phyloP scores from a whole-genome alignment of 92 coral and sea anemone species.

The Phenganax stokvisi region DNA sequence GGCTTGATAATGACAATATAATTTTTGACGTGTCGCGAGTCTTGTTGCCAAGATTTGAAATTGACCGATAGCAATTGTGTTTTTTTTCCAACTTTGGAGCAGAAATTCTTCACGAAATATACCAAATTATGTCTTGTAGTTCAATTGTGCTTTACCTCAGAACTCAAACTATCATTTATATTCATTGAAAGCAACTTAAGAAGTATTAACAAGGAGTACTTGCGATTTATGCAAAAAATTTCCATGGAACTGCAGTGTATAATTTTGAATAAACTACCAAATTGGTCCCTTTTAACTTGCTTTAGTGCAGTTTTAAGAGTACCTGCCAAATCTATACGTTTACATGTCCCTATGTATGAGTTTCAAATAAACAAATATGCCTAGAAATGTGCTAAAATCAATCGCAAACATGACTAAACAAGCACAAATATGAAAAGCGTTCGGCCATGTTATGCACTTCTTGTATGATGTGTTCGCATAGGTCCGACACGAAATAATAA shows the following conservation, averaged over 20 bases:
- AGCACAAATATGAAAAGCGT: not conserved
- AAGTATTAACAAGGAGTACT: not conserved
- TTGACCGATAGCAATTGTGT: not conserved
- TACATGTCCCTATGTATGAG: not conserved
- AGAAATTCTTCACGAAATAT: not conserved
- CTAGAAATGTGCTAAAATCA: not conserved
- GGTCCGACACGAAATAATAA: not conserved
- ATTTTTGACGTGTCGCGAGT: too few species aligned
- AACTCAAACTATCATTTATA: not conserved
- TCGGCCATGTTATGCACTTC: not conserved
- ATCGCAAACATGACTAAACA: not conserved
- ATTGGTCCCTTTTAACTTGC: not conserved
- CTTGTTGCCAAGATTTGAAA: too few species aligned
- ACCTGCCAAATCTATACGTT: not conserved
- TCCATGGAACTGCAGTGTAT: not conserved
- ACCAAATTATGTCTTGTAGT: not conserved
- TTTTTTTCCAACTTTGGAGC: not conserved
- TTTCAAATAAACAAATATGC: not conserved
- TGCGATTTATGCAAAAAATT: not conserved
- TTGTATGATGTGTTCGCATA: slow-evolving; percentile 1
- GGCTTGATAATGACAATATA: too few species aligned
- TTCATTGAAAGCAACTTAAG: not conserved
- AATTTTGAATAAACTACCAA: not conserved
- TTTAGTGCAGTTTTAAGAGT: not conserved
- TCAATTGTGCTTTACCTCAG: not conserved